Evolutionary conservation across 2,888 invertebrate genomes (phyloP).

Genomic region (Pristionchus japonicus): DNA sequence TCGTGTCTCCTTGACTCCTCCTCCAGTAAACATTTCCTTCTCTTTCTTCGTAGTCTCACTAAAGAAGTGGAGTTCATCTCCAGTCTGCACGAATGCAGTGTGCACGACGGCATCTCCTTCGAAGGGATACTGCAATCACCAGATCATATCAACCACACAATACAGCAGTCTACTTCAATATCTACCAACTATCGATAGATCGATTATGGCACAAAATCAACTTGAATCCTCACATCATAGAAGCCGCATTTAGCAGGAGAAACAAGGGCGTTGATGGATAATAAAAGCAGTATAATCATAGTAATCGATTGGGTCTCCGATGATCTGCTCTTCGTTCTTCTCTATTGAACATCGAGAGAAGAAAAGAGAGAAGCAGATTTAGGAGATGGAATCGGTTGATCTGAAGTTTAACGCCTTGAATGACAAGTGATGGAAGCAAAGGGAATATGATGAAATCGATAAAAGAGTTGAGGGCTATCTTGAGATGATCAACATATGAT

Average conservation of each 20-base stretch:
- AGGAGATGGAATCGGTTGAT: not conserved
- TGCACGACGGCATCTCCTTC: conserved; percentile 68
- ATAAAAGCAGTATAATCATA: not conserved
- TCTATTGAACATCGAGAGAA: conserved; percentile 1
- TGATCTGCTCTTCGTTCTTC: not conserved
- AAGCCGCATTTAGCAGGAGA: not conserved
- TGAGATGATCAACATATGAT: not conserved
- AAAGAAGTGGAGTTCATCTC: conserved; percentile 47
- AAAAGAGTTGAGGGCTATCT: not conserved
- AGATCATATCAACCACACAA: not conserved
- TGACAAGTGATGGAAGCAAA: not conserved
- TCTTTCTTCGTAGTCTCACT: conserved; percentile 46
- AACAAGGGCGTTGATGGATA: not conserved
- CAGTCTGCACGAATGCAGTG: conserved; percentile 83
- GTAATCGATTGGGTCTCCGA: not conserved
- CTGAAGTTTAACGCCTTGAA: not conserved
- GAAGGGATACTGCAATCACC: not conserved
- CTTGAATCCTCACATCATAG: not conserved
- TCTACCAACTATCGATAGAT: no score
- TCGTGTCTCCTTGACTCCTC: conserved; percentile 27
- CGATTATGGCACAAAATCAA: no score
- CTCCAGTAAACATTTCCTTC: conserved; percentile 43
- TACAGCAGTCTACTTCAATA: no score
- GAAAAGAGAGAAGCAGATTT: not conserved
- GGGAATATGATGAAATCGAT: not conserved